phyloP scores from a whole-genome alignment of 1,140 invertebrate species.

The Acromyrmex heyeri region DNA sequence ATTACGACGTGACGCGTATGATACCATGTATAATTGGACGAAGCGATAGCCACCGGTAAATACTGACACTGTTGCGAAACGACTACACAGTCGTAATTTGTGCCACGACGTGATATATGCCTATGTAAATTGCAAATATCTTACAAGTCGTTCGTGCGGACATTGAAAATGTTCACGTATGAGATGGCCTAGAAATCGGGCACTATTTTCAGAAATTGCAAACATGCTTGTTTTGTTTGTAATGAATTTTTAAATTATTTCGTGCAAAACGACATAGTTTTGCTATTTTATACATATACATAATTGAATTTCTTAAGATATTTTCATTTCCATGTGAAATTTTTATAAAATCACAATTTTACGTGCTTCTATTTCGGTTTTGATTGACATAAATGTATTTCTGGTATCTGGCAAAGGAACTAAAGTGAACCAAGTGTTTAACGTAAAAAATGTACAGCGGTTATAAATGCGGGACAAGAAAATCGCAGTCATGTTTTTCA shows the following conservation, averaged over 20 bases:
- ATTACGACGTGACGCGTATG: slow-evolving; percentile 59
- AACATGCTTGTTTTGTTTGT: not conserved
- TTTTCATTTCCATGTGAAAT: not conserved
- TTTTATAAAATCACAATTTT: not conserved
- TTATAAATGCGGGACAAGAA: not conserved
- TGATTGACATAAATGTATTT: not conserved
- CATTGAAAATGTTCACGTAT: not conserved
- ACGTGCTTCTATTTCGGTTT: not conserved
- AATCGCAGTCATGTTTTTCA: slow-evolving; percentile 37
- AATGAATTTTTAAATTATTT: not conserved
- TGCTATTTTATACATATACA: not conserved
- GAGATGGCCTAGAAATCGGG: not conserved
- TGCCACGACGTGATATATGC: slow-evolving; percentile 39
- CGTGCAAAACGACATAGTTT: not conserved
- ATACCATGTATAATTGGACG: slow-evolving; percentile 58
- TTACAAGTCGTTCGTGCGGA: slow-evolving; percentile 22
- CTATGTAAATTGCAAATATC: slow-evolving; percentile 53
- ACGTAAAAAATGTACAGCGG: not conserved
- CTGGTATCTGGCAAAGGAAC: not conserved
- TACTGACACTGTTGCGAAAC: slow-evolving; percentile 54
- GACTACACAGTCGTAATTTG: slow-evolving; percentile 38
- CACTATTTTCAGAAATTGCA: not conserved
- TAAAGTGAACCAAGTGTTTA: not conserved
- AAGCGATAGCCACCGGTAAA: slow-evolving; percentile 36
- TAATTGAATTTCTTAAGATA: not conserved